Conservation (phyloP, 35 echinoderm and acorn worm species). For the Patiria miniata region DNA sequence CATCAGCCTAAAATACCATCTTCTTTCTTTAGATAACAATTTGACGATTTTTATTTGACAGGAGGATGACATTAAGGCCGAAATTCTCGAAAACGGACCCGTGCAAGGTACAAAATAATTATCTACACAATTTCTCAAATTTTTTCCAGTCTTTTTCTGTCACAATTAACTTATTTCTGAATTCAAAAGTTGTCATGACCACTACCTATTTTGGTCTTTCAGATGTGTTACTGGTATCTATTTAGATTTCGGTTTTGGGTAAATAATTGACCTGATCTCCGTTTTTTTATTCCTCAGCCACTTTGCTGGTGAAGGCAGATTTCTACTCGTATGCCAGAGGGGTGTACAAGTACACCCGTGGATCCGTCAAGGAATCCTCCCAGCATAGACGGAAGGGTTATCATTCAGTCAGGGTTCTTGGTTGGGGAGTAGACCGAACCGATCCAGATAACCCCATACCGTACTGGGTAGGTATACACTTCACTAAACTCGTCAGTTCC, state of each 20-base stretch:
- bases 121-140: too few relatives aligned
- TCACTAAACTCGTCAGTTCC: too few relatives aligned
- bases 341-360: constrained; percentile 75
- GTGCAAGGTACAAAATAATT: constrained; percentile 96
- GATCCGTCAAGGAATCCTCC: background rate
- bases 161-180: too few relatives aligned
- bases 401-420: constrained; percentile 88
- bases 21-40: too few relatives aligned
- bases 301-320: constrained; percentile 85
- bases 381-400: constrained; percentile 51
- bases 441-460: constrained; percentile 36
- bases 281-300: constrained; percentile 64
- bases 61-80: constrained; percentile 88
- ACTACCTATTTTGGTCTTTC: too few relatives aligned
- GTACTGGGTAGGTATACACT: constrained; percentile 95
- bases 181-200: too few relatives aligned
- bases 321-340: constrained; percentile 89
- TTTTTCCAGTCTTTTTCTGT: too few relatives aligned
- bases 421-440: constrained; percentile 79
- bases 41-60: constrained; percentile 47
- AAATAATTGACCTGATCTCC: background rate
- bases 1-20: too few relatives aligned
- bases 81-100: constrained; percentile 94
- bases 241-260: background rate
- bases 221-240: too few relatives aligned